phyloP scores from a whole-genome alignment of 2,797 vertebrate species.

The Arvicola amphibius region DNA sequence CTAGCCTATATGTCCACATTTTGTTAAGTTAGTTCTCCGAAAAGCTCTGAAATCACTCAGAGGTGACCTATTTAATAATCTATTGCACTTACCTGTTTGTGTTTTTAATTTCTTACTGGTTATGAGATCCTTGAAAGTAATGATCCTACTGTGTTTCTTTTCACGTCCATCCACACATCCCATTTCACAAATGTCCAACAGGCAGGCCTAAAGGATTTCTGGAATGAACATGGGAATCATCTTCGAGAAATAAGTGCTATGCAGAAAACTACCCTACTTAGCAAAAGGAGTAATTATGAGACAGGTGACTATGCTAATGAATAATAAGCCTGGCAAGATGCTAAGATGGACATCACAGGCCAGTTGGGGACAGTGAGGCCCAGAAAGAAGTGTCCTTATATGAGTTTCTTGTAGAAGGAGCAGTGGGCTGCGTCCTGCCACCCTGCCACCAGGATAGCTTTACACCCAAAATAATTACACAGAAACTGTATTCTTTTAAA shows the following conservation, averaged over 20 bases:
- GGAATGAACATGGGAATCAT: neutral
- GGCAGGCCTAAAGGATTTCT: neutral
- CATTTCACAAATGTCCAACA: neutral
- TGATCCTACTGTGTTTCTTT: neutral
- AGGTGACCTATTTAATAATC: neutral
- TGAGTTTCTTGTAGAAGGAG: neutral
- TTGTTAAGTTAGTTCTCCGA: neutral
- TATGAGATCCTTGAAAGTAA: neutral
- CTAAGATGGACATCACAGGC: neutral
- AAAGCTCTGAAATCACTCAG: neutral
- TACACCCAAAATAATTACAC: too few relatives aligned
- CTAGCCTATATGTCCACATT: neutral
- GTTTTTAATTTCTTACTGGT: neutral
- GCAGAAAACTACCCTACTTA: neutral
- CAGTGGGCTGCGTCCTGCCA: too few relatives aligned
- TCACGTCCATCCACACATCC: neutral
- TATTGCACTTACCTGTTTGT: neutral
- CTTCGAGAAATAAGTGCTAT: neutral
- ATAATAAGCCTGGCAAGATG: neutral
- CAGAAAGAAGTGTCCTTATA: neutral
- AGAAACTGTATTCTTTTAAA: too few relatives aligned
- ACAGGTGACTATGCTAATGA: neutral
- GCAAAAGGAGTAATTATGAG: neutral
- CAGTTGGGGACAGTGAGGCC: neutral
- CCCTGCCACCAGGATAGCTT: too few relatives aligned